phyloP scores from a whole-genome alignment of 2,797 vertebrate genomes.

The Threskiornis aethiopicus region DNA sequence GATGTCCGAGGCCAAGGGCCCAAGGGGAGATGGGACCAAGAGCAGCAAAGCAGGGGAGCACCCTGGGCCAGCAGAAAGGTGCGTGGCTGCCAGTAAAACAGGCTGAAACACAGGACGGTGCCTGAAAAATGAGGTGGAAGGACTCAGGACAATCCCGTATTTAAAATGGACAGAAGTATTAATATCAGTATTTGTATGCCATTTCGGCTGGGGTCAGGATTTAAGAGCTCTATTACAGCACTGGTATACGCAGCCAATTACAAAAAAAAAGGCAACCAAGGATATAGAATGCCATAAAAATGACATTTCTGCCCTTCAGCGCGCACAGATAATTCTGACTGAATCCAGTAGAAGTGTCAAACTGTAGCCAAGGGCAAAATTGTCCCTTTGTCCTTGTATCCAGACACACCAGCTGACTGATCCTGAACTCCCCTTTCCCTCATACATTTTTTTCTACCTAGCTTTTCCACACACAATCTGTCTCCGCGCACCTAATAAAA shows the following conservation, averaged over 20 bases:
- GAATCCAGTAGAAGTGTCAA: constrained; percentile 41
- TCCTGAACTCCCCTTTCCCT: not conserved
- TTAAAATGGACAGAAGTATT: not conserved
- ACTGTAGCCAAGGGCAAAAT: constrained; percentile 40
- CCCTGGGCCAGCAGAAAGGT: accelerated
- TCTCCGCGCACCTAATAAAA: not conserved
- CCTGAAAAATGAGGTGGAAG: not conserved
- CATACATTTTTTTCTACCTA: not conserved
- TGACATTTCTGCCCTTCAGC: constrained; percentile 54
- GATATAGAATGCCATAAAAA: constrained; percentile 44
- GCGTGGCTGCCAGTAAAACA: not conserved
- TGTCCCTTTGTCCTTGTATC: constrained; percentile 49
- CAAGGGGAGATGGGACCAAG: not conserved
- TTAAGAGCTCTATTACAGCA: constrained; percentile 38
- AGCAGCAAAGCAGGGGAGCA: not conserved
- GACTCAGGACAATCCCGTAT: not conserved
- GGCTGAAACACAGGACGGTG: not conserved
- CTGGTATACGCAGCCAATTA: not conserved
- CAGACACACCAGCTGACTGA: not conserved
- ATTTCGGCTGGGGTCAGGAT: not conserved
- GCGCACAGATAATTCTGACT: constrained; percentile 10
- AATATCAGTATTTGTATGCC: not conserved
- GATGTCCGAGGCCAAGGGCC: accelerated
- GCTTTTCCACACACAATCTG: not conserved
- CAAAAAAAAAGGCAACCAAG: not conserved